Evolutionary conservation across 2,797 vertebrate genomes (phyloP), one percentile per base, ranked within the genome.

Genomic region (Taenioides sp.): DNA sequence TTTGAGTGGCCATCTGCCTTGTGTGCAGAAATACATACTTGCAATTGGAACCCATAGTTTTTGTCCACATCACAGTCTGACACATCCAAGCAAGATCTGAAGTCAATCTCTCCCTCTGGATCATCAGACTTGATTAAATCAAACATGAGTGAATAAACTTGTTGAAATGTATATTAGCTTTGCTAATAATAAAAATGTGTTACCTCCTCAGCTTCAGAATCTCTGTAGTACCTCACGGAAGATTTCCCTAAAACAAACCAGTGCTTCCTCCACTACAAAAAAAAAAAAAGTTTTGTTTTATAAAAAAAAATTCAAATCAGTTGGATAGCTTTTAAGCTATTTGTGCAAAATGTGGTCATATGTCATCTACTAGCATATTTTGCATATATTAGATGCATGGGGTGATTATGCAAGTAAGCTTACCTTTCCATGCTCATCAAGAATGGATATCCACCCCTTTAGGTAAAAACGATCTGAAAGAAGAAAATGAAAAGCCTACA

Each of bases 401-500:
- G 0, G 12, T 58, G 28, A n/a, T 37, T 34, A 3, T 62, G 28
- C 28, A 34, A 9, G 31, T 34, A 43, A 58, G 0, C 14, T 81
- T 95, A 99, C 98, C 96, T 98, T 95, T 86, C 95, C 96, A 0
- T 93, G 88, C 37, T 94, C 91, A 0, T 97, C 95, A 86, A 98
- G 86, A 87, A 94, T 95, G 3, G 95, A 98, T 95, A 99, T 96
- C 98, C 98, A 99, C 73, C 97, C 98, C 90, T 99, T 96, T 82
- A 93, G 93, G 90, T 92, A 93, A 70, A 94, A 92, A 69, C 0
- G 1, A 94, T 93, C 97, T 99, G 78, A 28, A 90, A 80, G 43
- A 28, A 73, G 65, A 89, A 49, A 2, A 67, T 75, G 27, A 69
- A 27, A 65, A 54, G 69, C 67, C 12, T 55, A 22, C 77, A 73